Evolutionary conservation across 2,888 invertebrate genomes (phyloP).

Genomic region (Ditula angustiorana): DNA sequence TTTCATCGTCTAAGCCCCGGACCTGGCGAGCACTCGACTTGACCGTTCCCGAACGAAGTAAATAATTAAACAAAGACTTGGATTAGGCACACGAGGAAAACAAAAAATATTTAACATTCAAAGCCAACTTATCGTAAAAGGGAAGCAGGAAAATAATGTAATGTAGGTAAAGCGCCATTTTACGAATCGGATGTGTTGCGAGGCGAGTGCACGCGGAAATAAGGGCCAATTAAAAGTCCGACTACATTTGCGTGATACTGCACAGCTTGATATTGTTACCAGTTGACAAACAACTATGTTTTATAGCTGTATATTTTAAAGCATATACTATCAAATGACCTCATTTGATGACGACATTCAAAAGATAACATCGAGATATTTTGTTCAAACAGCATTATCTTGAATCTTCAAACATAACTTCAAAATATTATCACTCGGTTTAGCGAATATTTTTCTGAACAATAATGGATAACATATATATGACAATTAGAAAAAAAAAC

Average conservation of each 20-base stretch:
- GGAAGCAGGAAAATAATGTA: constrained; percentile 32
- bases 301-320: constrained; percentile 14
- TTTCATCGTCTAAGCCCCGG: neutral
- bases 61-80: constrained; percentile 14
- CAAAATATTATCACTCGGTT: constrained; percentile 19
- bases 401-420: constrained; percentile 21
- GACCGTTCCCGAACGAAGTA: constrained; percentile 11
- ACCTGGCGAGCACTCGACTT: constrained; percentile 7
- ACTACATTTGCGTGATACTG: constrained; percentile 20
- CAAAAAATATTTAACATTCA: constrained; percentile 11
- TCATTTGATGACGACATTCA: constrained; percentile 28
- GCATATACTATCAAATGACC: constrained; percentile 18
- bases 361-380: constrained; percentile 27
- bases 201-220: constrained; percentile 30
- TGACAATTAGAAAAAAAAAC: too few species aligned
- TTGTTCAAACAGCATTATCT: constrained; percentile 33
- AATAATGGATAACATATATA: too few species aligned
- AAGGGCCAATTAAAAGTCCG: constrained; percentile 38
- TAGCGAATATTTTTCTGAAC: neutral
- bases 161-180: constrained; percentile 26
- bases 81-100: constrained; percentile 8
- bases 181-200: constrained; percentile 36
- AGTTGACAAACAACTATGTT: constrained; percentile 18
- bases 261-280: constrained; percentile 21
- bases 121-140: constrained; percentile 20